Evolutionary conservation across 2,797 vertebrate species (phyloP).

Genomic region (Clarias platycephalus): DNA sequence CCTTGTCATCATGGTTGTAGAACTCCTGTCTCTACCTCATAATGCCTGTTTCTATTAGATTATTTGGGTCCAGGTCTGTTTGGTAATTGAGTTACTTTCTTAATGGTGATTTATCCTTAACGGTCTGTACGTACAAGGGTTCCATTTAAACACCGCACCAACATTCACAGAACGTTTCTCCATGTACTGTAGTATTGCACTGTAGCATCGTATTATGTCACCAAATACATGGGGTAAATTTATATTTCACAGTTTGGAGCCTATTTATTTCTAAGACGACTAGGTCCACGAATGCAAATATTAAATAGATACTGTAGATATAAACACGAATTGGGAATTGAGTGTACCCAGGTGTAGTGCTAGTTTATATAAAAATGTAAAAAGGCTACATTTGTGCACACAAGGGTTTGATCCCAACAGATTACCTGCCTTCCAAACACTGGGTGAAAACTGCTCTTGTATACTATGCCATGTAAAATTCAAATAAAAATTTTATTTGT

Average conservation of each 20-base stretch:
- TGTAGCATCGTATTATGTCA: background rate
- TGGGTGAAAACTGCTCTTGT: background rate
- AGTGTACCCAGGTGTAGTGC: background rate
- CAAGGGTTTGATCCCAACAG: background rate
- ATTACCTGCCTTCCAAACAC: background rate
- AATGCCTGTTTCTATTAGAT: background rate
- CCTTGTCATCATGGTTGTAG: background rate
- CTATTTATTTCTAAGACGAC: background rate
- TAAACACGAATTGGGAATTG: background rate
- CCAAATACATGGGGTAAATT: background rate
- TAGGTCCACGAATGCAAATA: background rate
- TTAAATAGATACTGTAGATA: background rate
- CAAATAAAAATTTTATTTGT: too few relatives aligned
- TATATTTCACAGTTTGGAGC: background rate
- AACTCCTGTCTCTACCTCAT: slow-evolving; percentile 5
- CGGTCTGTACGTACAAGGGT: background rate
- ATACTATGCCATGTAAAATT: background rate
- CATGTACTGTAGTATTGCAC: background rate
- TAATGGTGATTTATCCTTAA: slow-evolving; percentile 2
- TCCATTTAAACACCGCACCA: background rate
- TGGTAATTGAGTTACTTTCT: background rate
- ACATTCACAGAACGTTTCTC: background rate
- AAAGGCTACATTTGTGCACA: background rate
- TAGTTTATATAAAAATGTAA: background rate
- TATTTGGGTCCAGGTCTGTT: slow-evolving; percentile 2